phyloP scores from a whole-genome alignment of 2,888 invertebrate genomes.

The Monopis laevigella region DNA sequence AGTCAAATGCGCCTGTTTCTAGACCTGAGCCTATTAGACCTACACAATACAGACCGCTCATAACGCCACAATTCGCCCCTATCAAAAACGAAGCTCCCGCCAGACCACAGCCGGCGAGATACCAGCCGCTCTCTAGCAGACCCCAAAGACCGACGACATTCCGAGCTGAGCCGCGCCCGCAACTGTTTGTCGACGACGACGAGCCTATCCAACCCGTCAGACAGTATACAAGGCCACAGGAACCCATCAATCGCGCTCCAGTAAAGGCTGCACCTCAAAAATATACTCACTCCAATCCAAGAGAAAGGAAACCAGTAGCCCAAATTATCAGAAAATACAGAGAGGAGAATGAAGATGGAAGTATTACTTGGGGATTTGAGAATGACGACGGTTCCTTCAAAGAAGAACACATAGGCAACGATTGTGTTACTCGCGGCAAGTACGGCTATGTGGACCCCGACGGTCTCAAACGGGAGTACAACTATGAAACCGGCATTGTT shows the following conservation, averaged over 20 bases:
- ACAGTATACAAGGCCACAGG: conserved; percentile 54
- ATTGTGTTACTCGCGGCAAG: conserved; percentile 80
- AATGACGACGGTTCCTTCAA: conserved; percentile 90
- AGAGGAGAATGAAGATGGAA: conserved; percentile 82
- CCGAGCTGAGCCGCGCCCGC: conserved; percentile 54
- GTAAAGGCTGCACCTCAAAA: conserved; percentile 51
- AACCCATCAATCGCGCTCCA: conserved; percentile 41
- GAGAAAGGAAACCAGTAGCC: conserved; percentile 75
- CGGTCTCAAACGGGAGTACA: conserved; percentile 81
- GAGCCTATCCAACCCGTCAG: conserved; percentile 50
- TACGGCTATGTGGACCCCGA: conserved; percentile 89
- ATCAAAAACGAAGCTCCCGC: conserved; percentile 40
- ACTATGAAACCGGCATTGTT: conserved; percentile 82
- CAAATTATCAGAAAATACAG: conserved; percentile 77
- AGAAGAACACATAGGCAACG: conserved; percentile 82
- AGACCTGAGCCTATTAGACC: conserved; percentile 53
- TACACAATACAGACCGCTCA: conserved; percentile 52
- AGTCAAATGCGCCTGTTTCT: conserved; percentile 38
- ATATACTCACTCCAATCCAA: conserved; percentile 41
- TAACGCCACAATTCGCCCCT: conserved; percentile 47
- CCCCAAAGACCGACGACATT: conserved; percentile 62
- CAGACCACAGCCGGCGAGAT: conserved; percentile 49
- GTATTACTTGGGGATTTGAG: conserved; percentile 89
- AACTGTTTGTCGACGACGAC: conserved; percentile 51
- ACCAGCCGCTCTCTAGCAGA: conserved; percentile 55